Percentiles rank a stretch among this genome's conserved stretches.
These are phyloP conservation scores for Crotalus tigris DNA, from an alignment of 2,113 vertebrate species.

Conservation along the genomic window DNA sequence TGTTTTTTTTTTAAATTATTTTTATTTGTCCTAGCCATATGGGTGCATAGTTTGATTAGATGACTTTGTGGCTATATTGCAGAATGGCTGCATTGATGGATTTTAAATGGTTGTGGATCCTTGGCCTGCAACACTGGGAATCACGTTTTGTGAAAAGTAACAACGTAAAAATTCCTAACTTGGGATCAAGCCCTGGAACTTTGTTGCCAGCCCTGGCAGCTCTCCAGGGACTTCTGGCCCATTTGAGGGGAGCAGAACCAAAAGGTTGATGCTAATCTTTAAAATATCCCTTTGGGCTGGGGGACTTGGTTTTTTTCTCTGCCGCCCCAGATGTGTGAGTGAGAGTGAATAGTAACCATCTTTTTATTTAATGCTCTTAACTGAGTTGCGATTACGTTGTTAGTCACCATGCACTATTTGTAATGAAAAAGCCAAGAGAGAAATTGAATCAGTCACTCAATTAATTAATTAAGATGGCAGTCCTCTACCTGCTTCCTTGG, in stretches of 20 bases:
- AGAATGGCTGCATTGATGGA: not conserved
- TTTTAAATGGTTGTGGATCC: not conserved
- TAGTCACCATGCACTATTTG: not conserved
- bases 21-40: not conserved
- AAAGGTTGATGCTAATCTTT: not conserved
- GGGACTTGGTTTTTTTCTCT: not conserved
- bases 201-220: not conserved
- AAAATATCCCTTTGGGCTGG: not conserved
- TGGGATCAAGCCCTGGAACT: not conserved
- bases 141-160: not conserved
- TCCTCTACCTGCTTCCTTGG: not conserved
- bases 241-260: not conserved
- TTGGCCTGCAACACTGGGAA: not conserved
- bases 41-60: not conserved
- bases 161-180: not conserved
- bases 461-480: not conserved
- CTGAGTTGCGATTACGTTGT: not conserved
- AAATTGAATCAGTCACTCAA: not conserved
- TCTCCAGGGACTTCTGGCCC: not conserved
- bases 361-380: not conserved
- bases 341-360: not conserved
- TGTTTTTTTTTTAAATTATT: not conserved
- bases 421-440: not conserved
- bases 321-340: not conserved
- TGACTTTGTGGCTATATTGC: not conserved